Evolutionary conservation across 2,888 invertebrate species (phyloP).

Genomic region (Drosophila infuscata): DNA sequence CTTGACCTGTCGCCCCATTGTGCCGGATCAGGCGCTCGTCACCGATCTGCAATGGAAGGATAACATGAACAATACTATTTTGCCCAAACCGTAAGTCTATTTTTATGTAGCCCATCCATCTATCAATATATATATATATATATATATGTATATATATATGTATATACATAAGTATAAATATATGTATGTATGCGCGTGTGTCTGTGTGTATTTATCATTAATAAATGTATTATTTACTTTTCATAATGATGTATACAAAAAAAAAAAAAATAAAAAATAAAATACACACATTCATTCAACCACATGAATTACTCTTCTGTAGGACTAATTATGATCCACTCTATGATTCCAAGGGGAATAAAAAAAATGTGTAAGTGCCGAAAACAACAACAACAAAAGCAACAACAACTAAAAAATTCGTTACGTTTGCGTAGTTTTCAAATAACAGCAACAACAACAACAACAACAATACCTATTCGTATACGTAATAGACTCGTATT

Average conservation of each 20-base stretch:
- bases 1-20: conserved; percentile 91
- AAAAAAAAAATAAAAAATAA: conserved; percentile 4
- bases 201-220: conserved; percentile 3
- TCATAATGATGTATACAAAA: conserved; percentile 16
- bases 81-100: conserved; percentile 87
- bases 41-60: conserved; percentile 93
- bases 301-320: conserved; percentile 53
- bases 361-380: conserved; percentile 84
- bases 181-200: neutral
- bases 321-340: conserved; percentile 85
- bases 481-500: conserved; percentile 5
- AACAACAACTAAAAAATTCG: conserved; percentile 28
- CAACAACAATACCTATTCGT: conserved; percentile 10
- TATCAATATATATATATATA: conserved; percentile 4
- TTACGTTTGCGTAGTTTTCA: conserved; percentile 64
- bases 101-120: neutral
- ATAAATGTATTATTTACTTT: conserved; percentile 4
- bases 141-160: conserved; percentile 13
- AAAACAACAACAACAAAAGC: conserved; percentile 44
- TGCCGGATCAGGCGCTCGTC: conserved; percentile 88
- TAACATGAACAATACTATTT: conserved; percentile 89
- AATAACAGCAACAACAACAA: conserved; percentile 45
- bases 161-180: conserved; percentile 2
- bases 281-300: conserved; percentile 13
- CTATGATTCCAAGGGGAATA: conserved; percentile 85